Percentiles rank a stretch among this genome's conserved stretches.
Evolutionary conservation across 2,888 invertebrate genomes (phyloP).

Genomic region (Acrocera orbiculus): DNA sequence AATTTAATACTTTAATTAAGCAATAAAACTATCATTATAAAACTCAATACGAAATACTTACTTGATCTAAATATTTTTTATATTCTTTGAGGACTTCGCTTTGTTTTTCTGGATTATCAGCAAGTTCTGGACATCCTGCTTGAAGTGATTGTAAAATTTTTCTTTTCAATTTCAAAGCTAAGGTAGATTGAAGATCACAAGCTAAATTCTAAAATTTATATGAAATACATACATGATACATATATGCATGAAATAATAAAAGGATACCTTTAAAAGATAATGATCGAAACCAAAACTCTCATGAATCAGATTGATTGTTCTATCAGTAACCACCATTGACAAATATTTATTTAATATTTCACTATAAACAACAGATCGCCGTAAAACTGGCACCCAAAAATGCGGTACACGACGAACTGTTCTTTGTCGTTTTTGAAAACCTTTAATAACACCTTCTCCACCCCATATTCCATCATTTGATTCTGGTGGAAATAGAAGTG

Average conservation of each 20-base stretch:
- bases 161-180: conserved; percentile 74
- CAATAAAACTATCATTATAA: too few relatives aligned
- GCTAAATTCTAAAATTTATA: too few relatives aligned
- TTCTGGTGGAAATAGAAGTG: conserved; percentile 60
- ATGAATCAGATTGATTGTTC: conserved; percentile 72
- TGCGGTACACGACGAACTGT: conserved; percentile 51
- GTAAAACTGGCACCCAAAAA: conserved; percentile 74
- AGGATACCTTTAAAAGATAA: conserved; percentile 64
- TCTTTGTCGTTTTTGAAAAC: conserved; percentile 50
- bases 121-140: conserved; percentile 47
- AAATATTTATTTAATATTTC: conserved; percentile 77
- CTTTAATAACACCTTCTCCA: conserved; percentile 85
- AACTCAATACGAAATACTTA: too few relatives aligned
- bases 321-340: conserved; percentile 62
- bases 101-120: conserved; percentile 46
- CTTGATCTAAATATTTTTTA: conserved; percentile 61
- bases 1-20: too few relatives aligned
- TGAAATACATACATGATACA: too few relatives aligned
- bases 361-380: conserved; percentile 68
- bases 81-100: conserved; percentile 59
- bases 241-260: too few relatives aligned
- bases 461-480: conserved; percentile 83
- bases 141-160: conserved; percentile 59
- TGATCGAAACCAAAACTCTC: conserved; percentile 85
- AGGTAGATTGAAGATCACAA: conserved; percentile 69